Percentiles rank a stretch among this genome's conserved stretches.
These are phyloP conservation scores for Parnassius orleans DNA, from an alignment of 2,888 invertebrate species.

Conservation along the genomic window DNA sequence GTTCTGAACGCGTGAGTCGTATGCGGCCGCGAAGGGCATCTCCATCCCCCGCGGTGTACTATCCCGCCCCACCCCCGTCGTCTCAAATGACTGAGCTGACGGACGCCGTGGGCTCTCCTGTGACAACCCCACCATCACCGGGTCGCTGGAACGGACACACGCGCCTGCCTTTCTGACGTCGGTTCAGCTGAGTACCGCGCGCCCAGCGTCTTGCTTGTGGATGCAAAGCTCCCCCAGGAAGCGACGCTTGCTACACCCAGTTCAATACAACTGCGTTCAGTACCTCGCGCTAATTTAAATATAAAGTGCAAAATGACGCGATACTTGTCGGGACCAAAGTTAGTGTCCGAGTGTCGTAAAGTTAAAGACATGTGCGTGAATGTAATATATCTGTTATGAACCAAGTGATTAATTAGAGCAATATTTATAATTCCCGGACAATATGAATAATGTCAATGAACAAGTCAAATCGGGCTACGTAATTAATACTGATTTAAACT, in stretches of 20 bases:
- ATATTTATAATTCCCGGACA: not conserved
- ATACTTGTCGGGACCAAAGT: conserved; percentile 8
- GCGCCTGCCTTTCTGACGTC: conserved; percentile 47
- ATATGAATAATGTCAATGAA: too few relatives aligned
- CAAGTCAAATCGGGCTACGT: too few relatives aligned
- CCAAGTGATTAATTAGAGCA: not conserved
- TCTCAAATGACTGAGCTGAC: conserved; percentile 33
- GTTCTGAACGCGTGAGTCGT: conserved; percentile 43
- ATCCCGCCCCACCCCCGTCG: conserved; percentile 49
- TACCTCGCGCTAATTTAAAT: not conserved
- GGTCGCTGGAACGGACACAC: conserved; percentile 52
- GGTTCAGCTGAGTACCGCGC: conserved; percentile 15
- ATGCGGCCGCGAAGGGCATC: conserved; percentile 33
- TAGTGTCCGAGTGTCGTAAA: conserved; percentile 9
- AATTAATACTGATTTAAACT: too few relatives aligned
- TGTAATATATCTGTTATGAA: not conserved
- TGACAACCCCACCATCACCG: conserved; percentile 37
- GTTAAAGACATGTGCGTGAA: not conserved
- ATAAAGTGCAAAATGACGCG: conserved; percentile 2
- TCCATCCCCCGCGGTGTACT: conserved; percentile 58
- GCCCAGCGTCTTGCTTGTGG: conserved; percentile 26
- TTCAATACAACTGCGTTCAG: conserved; percentile 3
- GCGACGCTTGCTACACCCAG: conserved; percentile 9
- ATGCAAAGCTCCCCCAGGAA: conserved; percentile 4
- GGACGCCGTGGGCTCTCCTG: conserved; percentile 36